Conservation (phyloP, 2,113 vertebrate genomes). For the Lonchura striata region DNA sequence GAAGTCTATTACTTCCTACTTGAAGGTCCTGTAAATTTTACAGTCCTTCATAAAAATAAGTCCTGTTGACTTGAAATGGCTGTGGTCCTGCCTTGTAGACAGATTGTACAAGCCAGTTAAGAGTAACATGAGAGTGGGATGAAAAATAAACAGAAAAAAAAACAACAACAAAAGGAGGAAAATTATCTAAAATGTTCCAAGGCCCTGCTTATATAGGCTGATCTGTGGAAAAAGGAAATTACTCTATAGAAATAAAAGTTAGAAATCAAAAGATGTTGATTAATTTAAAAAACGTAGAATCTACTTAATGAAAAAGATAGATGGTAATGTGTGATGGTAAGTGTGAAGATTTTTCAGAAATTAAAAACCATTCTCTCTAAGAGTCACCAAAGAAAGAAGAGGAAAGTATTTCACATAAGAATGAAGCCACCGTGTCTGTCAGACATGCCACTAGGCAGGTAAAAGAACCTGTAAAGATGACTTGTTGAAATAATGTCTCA, state of each 20-base stretch:
- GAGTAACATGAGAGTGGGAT: not conserved
- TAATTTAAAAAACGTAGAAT: not conserved
- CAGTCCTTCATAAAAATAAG: not conserved
- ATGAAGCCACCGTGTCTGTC: not conserved
- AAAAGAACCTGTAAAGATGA: not conserved
- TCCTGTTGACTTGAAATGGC: not conserved
- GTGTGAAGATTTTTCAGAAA: not conserved
- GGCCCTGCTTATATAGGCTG: not conserved
- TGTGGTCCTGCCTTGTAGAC: not conserved
- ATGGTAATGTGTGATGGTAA: not conserved
- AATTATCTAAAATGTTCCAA: not conserved
- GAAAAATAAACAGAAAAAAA: not conserved
- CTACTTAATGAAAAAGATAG: not conserved
- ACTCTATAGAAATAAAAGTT: not conserved
- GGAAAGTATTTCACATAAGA: not conserved
- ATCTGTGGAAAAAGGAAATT: not conserved
- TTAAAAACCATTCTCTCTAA: not conserved
- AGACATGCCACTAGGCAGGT: not conserved
- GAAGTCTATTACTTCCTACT: not conserved
- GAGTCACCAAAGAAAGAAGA: not conserved
- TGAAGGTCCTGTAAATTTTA: not conserved
- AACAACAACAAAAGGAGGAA: not conserved
- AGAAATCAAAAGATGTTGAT: not conserved
- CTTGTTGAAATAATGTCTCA: not conserved
- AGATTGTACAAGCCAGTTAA: not conserved